These are phyloP conservation scores for Naso thynnoides DNA, from an alignment of 2,797 vertebrate species.

Conservation along the genomic window DNA sequence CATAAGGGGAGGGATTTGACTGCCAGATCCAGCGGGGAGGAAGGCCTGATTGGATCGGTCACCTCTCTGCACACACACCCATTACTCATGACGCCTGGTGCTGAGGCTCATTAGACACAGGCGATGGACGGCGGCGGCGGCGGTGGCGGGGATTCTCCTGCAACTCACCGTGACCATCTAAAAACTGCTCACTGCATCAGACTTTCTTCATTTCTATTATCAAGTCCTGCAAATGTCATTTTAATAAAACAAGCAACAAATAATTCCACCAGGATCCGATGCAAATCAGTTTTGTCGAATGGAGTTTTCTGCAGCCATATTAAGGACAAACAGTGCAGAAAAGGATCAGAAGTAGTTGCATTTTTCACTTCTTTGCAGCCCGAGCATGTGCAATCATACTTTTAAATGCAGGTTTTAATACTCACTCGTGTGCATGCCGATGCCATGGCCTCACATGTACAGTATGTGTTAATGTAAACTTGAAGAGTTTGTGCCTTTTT, in stretches of 20 bases:
- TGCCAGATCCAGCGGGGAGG: constrained; percentile 62
- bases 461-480: background rate
- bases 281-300: constrained; percentile 28
- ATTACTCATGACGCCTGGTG: constrained; percentile 35
- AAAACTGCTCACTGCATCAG: background rate
- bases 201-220: constrained; percentile 10
- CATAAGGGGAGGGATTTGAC: constrained; percentile 71
- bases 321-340: background rate
- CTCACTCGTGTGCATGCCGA: background rate
- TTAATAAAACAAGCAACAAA: constrained; percentile 23
- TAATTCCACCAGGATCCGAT: background rate
- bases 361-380: background rate
- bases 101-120: constrained; percentile 66
- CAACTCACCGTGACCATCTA: background rate
- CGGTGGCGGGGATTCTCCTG: constrained; percentile 14
- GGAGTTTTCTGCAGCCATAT: constrained; percentile 7
- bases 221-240: constrained; percentile 16
- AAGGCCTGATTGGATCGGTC: constrained; percentile 75
- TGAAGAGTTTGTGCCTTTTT: background rate
- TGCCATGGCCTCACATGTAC: background rate
- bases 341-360: background rate
- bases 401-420: background rate
- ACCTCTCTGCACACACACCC: constrained; percentile 58
- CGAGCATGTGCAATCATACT: background rate
- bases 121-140: constrained; percentile 5